Conservation (phyloP, 2,888 invertebrate genomes). For the Andrena marginata region DNA sequence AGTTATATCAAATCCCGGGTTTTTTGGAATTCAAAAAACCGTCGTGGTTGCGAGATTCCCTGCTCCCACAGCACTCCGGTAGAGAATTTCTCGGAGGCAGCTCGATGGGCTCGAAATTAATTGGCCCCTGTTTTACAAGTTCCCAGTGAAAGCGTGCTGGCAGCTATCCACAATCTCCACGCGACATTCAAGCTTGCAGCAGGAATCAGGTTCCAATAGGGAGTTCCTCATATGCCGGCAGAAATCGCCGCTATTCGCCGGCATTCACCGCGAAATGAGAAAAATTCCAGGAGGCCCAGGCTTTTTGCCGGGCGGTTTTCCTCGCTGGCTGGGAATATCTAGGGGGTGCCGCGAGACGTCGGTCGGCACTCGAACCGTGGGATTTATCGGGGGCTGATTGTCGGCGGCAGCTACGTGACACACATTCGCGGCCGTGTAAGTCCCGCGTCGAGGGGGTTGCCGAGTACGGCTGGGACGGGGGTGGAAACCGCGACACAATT, state of each 20-base stretch:
- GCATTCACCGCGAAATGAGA: constrained; percentile 4
- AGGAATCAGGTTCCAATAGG: constrained; percentile 11
- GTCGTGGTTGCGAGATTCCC: too few relatives aligned
- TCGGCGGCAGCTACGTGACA: constrained; percentile 28
- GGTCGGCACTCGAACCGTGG: background rate
- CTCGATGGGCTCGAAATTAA: too few relatives aligned
- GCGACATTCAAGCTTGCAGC: too few relatives aligned
- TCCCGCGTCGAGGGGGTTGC: too few relatives aligned
- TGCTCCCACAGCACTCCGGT: too few relatives aligned
- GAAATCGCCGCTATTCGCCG: background rate
- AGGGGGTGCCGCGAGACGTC: background rate
- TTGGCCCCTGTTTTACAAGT: too few relatives aligned
- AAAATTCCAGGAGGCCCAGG: background rate
- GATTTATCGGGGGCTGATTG: constrained; percentile 40
- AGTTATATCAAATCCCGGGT: too few relatives aligned
- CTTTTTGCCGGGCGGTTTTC: constrained; percentile 5
- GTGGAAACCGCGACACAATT: constrained; percentile 21
- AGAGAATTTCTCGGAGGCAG: too few relatives aligned
- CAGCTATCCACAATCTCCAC: too few relatives aligned
- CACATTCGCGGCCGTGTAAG: constrained; percentile 1
- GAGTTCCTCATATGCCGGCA: background rate
- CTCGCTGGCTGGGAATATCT: constrained; percentile 12
- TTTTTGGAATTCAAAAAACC: too few relatives aligned
- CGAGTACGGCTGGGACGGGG: too few relatives aligned
- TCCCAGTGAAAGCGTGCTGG: too few relatives aligned